Evolutionary conservation across 2,113 vertebrate species (phyloP), one percentile per base, ranked within the genome.

Genomic region (Rissa tridactyla): DNA sequence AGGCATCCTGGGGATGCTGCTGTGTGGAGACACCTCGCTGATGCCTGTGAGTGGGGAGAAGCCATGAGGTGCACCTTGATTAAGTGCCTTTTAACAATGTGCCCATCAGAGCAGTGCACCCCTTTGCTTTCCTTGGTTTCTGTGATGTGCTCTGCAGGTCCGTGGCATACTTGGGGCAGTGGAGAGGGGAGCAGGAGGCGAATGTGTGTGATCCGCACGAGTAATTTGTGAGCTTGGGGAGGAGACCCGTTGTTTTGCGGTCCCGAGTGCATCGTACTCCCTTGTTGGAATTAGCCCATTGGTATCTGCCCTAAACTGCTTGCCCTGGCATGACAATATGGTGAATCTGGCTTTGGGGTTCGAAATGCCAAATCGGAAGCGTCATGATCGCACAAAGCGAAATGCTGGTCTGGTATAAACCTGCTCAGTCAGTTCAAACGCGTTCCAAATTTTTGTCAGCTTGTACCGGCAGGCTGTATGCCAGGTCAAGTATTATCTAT

Each of bases 61-160:
- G 69, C 30, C 49, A 30, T 1, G 1, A 49, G 14, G 21, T 82
- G 2, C 4, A 6, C 13, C 70, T 79, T 58, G 29, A 12, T 57
- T 68, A 42, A 61, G 11, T 20, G 11, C 9, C 8, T 65, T 58
- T 71, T 30, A 54, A 36, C 0, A 5, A 16, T 49, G 34, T 1
- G 1, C 23, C 2, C 2, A 0, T 49, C 0, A 0, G 25, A 64
- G 42, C 57, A 54, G 52, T 36, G 27, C 34, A 46, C 19, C 46
- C 9, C 18, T 88, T 82, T 75, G 14, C 42, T 83, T 80, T 64
- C 23, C 19, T 8, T n/a, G 9, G 2, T 57, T 80, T 86, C 66
- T 87, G 20, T 40, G 27, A 5, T 58, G 38, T n/a, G 15, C 54
- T 68, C 26, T 72, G 62, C 27, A 57, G 34, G 21, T 36, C 73